phyloP scores from a whole-genome alignment of 1,140 invertebrate genomes.

The Marisa cornuarietis region DNA sequence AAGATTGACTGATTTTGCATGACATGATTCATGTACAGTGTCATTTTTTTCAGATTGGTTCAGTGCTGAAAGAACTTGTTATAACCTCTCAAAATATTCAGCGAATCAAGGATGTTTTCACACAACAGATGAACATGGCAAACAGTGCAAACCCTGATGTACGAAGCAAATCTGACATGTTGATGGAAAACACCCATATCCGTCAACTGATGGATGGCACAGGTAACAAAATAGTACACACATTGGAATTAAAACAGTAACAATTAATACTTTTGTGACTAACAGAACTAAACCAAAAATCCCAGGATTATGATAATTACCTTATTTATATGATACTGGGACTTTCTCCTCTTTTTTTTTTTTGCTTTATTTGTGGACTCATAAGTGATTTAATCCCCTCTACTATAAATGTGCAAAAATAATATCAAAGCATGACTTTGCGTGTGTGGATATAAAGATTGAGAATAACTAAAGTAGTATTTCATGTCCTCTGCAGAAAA shows the following conservation, averaged over 20 bases:
- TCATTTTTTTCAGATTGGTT: constrained; percentile 41
- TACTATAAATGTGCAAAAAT: too few relatives aligned
- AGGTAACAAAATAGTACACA: constrained; percentile 62
- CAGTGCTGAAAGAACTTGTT: constrained; percentile 36
- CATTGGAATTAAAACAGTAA: not conserved
- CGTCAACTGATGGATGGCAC: constrained; percentile 73
- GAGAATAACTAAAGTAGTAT: not conserved
- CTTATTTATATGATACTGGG: not conserved
- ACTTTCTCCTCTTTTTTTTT: not conserved
- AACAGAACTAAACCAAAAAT: not conserved
- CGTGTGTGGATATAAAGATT: too few relatives aligned
- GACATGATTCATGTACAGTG: not conserved
- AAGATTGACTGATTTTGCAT: not conserved
- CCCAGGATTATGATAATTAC: not conserved
- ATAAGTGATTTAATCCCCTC: too few relatives aligned
- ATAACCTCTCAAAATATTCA: constrained; percentile 61
- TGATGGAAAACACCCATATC: constrained; percentile 77
- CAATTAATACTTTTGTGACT: not conserved
- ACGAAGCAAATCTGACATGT: constrained; percentile 68
- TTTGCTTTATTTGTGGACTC: too few relatives aligned
- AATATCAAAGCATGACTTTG: not conserved
- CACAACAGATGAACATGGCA: constrained; percentile 72
- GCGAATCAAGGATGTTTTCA: constrained; percentile 65
- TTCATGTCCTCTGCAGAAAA: constrained; percentile 74
- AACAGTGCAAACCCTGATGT: constrained; percentile 67